Conservation (phyloP, 53 echinoderm and acorn worm species). For the Luidia sarsii region DNA sequence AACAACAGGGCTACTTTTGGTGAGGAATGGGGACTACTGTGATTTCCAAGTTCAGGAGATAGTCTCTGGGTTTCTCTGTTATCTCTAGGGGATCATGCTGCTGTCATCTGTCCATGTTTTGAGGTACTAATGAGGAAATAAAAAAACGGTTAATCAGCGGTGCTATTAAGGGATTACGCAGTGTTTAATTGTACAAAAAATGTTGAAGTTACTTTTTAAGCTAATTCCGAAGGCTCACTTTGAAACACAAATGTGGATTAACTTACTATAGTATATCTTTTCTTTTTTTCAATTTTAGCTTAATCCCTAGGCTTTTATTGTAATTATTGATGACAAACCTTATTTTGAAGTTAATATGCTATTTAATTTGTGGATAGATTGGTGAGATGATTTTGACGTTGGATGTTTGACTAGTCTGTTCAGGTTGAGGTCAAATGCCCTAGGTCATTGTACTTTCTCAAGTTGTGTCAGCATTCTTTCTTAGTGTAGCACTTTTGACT, state of each 20-base stretch:
- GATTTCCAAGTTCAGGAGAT: no score
- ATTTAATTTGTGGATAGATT: slow-evolving; percentile 1
- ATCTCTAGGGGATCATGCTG: no score
- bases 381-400: neutral
- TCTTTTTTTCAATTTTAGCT: slow-evolving; percentile 18
- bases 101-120: no score
- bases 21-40: no score
- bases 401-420: neutral
- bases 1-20: no score
- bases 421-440: neutral
- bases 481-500: no score
- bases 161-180: slow-evolving; percentile 48
- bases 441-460: neutral
- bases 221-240: neutral
- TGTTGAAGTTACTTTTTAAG: slow-evolving; percentile 2
- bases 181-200: no score
- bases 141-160: slow-evolving; percentile 14
- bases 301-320: slow-evolving; percentile 16
- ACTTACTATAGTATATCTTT: neutral
- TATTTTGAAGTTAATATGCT: slow-evolving; percentile 35
- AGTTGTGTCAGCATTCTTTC: neutral
- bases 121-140: no score
- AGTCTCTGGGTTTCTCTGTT: no score
- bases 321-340: slow-evolving; percentile 1
- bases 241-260: slow-evolving; percentile 11